Evolutionary conservation across 2,888 invertebrate species (phyloP).

Genomic region (Athetis lepigone): DNA sequence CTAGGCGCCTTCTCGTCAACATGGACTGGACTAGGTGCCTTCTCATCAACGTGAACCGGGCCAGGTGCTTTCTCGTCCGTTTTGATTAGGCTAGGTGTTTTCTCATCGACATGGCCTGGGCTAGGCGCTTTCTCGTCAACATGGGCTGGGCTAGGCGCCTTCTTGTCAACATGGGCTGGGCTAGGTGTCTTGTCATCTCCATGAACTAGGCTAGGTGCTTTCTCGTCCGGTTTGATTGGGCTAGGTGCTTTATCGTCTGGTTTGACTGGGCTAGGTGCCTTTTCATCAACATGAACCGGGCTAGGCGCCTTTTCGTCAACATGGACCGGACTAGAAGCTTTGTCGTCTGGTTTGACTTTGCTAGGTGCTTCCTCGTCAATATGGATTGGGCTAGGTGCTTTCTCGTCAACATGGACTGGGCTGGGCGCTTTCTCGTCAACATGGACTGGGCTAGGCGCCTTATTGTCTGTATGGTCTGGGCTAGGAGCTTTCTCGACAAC

Average conservation of each 20-base stretch:
- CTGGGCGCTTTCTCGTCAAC: conserved; percentile 16
- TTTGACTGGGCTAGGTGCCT: neutral
- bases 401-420: conserved; percentile 14
- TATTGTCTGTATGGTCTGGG: neutral
- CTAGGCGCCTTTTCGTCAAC: conserved; percentile 30
- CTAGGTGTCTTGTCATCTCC: conserved; percentile 36
- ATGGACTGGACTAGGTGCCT: neutral
- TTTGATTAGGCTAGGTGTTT: neutral
- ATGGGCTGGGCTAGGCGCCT: too few species aligned
- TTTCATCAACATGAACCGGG: conserved; percentile 6
- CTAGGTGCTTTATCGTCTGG: neutral
- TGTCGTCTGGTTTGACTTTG: conserved; percentile 18
- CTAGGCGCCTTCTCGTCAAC: neutral
- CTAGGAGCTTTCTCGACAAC: too few species aligned
- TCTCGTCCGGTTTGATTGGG: conserved; percentile 19
- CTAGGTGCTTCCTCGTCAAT: conserved; percentile 9
- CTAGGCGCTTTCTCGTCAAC: too few species aligned
- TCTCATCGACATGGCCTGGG: too few species aligned
- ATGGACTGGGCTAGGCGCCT: conserved; percentile 5
- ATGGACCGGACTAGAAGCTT: neutral
- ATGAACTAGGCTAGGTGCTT: conserved; percentile 6
- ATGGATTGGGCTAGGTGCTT: conserved; percentile 1
- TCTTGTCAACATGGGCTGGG: too few species aligned
- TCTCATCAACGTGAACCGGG: too few species aligned
- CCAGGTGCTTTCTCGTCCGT: too few species aligned